Percentiles rank a stretch among this genome's conserved stretches.
Conservation (phyloP, 2,113 vertebrate genomes). For the Ptilorrhoa leucosticta region DNA sequence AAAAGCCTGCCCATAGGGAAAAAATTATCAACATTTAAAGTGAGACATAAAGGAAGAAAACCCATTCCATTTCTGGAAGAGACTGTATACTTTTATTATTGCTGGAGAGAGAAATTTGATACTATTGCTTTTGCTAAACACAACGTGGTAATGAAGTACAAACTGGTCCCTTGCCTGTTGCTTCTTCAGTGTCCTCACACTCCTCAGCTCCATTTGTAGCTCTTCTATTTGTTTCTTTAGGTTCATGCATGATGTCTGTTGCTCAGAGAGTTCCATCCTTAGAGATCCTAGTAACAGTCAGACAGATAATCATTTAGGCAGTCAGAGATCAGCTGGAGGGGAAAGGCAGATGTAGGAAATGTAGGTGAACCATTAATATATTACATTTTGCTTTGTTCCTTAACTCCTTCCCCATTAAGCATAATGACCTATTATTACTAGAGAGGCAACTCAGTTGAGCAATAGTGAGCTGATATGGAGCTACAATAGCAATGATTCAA, state of each 20-base stretch:
- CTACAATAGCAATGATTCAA: neutral
- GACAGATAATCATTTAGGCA: neutral
- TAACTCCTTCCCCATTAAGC: neutral
- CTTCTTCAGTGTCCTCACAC: slow-evolving; percentile 77
- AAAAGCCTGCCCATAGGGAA: neutral
- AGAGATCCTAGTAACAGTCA: slow-evolving; percentile 79
- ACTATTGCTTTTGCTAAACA: neutral
- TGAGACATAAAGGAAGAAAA: neutral
- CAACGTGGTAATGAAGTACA: neutral
- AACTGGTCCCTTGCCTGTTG: slow-evolving; percentile 68
- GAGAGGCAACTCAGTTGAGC: neutral
- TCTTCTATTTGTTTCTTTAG: slow-evolving; percentile 87
- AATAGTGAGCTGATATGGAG: neutral
- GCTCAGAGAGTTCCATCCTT: slow-evolving; percentile 82
- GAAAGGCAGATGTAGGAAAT: neutral
- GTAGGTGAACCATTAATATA: neutral
- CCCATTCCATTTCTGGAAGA: neutral
- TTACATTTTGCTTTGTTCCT: neutral
- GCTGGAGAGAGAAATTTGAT: neutral
- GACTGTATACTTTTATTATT: neutral
- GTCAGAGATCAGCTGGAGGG: neutral
- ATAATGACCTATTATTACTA: neutral
- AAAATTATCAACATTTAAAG: neutral
- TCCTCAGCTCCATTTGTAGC: slow-evolving; percentile 80
- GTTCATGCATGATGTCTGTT: slow-evolving; percentile 78